Evolutionary conservation across 2,888 invertebrate species (phyloP), one percentile per base, ranked within the genome.

Genomic region (Auanema freiburgensis): DNA sequence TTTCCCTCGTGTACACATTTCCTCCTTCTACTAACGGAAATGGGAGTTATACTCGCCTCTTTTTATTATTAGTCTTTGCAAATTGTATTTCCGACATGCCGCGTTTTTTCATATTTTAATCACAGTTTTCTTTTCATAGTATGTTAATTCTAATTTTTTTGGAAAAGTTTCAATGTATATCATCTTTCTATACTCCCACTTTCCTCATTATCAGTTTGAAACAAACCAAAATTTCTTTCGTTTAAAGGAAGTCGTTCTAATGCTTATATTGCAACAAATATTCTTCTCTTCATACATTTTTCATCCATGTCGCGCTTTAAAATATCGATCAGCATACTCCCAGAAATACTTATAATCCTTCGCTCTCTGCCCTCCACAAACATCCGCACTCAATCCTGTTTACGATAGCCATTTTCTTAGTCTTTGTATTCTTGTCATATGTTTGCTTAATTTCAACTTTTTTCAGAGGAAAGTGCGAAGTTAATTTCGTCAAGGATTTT

Each of bases 391-490:
- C 33, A 33, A 33, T 33, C 33, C 33, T 33, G 21, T 46, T 46
- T 46, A 18, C 46, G 21, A 46, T 18, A 18, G 46, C 46, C 46
- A 46, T 21, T 21, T 21, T 16, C 46, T 21, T 21, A 18, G 46
- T 21, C 46, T 46, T 21, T 46, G 16, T 46, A 21, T 21, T 46
- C 46, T 46, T 46, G 18, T 46, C 46, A 46, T 46, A 46, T 46
- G 49, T 57, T 43, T 5, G 23, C 46, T 14, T 46, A 44, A 18
- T 57, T 25, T 44, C 21, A 25, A 5, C 46, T 16, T 44, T 59
- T 83, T 82, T 40, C 84, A 87, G 87, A 80, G 88, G 88, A 43
- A 85, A 86, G 84, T 88, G 88, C 82, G 83, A 83, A 57, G 87
- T 88, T 54, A 84, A 85, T 61, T 87, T 87, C 78, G 87, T 85